Conservation (phyloP, 2,888 invertebrate genomes). For the Tortrix viridana region DNA sequence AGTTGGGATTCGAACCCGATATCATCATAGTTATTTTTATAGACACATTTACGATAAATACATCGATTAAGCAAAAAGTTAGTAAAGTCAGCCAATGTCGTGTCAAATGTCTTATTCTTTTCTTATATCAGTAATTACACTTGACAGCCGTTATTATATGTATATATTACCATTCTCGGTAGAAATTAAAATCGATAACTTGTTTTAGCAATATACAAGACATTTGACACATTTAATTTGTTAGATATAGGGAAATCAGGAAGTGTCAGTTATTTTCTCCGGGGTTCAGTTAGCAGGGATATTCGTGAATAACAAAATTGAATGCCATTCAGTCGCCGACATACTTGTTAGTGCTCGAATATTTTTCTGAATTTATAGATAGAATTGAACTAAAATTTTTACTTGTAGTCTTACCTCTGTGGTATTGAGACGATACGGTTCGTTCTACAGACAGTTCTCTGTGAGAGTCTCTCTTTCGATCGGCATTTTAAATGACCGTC, state of each 20-base stretch:
- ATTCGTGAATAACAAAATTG: constrained; percentile 29
- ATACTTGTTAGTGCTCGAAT: constrained; percentile 46
- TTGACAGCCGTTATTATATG: too few species aligned
- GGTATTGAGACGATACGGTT: constrained; percentile 81
- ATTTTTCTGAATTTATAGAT: constrained; percentile 49
- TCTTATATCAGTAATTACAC: neutral
- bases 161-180: neutral
- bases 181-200: neutral
- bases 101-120: constrained; percentile 46
- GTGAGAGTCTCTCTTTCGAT: constrained; percentile 84
- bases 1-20: constrained; percentile 55
- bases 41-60: neutral
- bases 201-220: constrained; percentile 34
- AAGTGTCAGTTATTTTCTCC: constrained; percentile 39
- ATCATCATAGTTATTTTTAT: neutral
- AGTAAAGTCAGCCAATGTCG: constrained; percentile 51
- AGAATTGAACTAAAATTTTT: constrained; percentile 68
- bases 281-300: constrained; percentile 38
- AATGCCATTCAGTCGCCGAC: constrained; percentile 45
- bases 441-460: constrained; percentile 84
- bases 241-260: constrained; percentile 44
- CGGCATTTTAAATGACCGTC: constrained; percentile 87
- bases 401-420: constrained; percentile 80
- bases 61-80: constrained; percentile 18
- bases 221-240: constrained; percentile 46